Conservation (phyloP, 1,140 invertebrate species). For the Zaprionus vittiger region DNA sequence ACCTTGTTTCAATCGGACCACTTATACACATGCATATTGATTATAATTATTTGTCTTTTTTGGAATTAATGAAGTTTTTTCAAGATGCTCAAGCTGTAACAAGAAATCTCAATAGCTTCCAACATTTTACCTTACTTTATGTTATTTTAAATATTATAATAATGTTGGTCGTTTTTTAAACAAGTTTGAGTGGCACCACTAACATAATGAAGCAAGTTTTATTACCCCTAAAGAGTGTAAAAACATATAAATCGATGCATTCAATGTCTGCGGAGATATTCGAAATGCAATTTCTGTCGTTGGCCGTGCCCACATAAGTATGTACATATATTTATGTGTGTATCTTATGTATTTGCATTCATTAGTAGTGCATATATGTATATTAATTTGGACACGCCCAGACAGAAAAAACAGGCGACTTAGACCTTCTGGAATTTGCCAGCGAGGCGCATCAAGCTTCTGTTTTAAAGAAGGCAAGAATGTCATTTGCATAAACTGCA, state of each 20-base stretch:
- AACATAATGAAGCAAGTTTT: slow-evolving; percentile 26
- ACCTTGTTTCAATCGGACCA: not conserved
- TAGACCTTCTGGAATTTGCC: slow-evolving; percentile 68
- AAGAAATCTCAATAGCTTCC: not conserved
- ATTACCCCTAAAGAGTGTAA: slow-evolving; percentile 2
- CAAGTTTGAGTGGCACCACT: not conserved
- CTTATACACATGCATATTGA: not conserved
- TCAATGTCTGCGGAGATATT: not conserved
- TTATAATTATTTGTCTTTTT: not conserved
- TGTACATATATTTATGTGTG: not conserved
- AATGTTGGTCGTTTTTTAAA: not conserved
- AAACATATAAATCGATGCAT: slow-evolving; percentile 3
- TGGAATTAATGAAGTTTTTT: not conserved
- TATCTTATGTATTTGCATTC: slow-evolving; percentile 18
- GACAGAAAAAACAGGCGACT: slow-evolving; percentile 13
- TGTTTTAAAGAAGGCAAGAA: slow-evolving; percentile 36
- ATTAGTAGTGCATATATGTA: not conserved
- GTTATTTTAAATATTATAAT: slow-evolving; percentile 6
- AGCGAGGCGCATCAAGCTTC: slow-evolving; percentile 23
- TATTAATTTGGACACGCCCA: slow-evolving; percentile 45
- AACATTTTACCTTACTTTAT: not conserved
- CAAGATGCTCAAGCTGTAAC: not conserved
- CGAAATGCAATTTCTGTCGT: slow-evolving; percentile 2
- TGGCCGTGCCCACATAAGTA: slow-evolving; percentile 2
- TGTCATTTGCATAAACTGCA: slow-evolving; percentile 55